These are phyloP conservation scores for Cantharis nigra DNA, from an alignment of 2,888 invertebrate genomes.

Conservation along the genomic window DNA sequence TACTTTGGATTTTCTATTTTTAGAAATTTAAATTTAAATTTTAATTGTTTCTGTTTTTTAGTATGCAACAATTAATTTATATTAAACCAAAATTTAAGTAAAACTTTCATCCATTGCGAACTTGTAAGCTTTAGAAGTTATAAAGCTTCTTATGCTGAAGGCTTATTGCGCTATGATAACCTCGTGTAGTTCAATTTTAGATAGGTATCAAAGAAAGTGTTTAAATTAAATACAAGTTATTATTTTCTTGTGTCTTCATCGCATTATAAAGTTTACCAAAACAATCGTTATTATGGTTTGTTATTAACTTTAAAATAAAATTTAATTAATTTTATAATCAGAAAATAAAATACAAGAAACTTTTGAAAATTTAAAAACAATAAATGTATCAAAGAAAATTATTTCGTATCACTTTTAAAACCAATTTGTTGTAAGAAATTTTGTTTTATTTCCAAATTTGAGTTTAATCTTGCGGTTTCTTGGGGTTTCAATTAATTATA, in stretches of 20 bases:
- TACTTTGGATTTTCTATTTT: no score
- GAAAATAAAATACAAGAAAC: no score
- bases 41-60: neutral
- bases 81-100: neutral
- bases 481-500: neutral
- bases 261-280: neutral
- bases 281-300: neutral
- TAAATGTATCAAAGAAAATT: no score
- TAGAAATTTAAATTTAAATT: no score
- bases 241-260: neutral
- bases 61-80: neutral
- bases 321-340: neutral
- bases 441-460: neutral
- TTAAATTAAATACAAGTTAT: neutral
- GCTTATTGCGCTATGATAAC: neutral
- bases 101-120: neutral
- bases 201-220: neutral
- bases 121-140: neutral
- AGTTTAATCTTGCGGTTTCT: neutral
- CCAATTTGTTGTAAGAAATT: neutral
- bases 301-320: neutral
- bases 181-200: neutral
- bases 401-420: no score
- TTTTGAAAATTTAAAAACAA: no score
- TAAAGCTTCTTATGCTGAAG: neutral